phyloP scores from a whole-genome alignment of 1,140 invertebrate species.

The Lasioglossum baleicum region DNA sequence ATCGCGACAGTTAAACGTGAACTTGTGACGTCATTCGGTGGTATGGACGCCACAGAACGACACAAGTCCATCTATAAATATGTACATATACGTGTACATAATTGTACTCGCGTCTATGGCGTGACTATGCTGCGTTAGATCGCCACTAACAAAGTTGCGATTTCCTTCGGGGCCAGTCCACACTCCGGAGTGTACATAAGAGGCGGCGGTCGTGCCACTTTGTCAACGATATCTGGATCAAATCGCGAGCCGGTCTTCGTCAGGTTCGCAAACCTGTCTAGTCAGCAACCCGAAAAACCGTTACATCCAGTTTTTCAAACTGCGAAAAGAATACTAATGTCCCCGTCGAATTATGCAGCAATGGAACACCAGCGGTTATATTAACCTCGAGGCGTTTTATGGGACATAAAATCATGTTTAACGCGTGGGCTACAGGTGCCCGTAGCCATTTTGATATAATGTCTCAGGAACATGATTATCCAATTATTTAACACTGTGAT shows the following conservation, averaged over 20 bases:
- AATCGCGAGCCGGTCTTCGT: not conserved
- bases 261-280: not conserved
- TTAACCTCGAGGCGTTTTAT: too few relatives aligned
- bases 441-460: too few relatives aligned
- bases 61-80: too few relatives aligned
- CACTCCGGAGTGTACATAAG: not conserved
- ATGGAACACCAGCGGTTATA: too few relatives aligned
- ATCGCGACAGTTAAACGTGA: constrained; percentile 17
- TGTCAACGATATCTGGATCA: constrained; percentile 10
- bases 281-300: constrained; percentile 7
- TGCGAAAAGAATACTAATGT: too few relatives aligned
- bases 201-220: constrained; percentile 14
- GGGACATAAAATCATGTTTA: too few relatives aligned
- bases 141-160: not conserved
- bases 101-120: not conserved
- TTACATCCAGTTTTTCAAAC: not conserved
- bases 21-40: not conserved
- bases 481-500: too few relatives aligned
- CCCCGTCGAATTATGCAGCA: too few relatives aligned
- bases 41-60: not conserved
- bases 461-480: too few relatives aligned
- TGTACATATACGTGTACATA: too few relatives aligned
- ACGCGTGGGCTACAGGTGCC: too few relatives aligned
- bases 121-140: constrained; percentile 1
- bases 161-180: constrained; percentile 10